Base-by-base conservation (phyloP, 2,888 invertebrate genomes). In the Calliphora vomitoria region DNA sequence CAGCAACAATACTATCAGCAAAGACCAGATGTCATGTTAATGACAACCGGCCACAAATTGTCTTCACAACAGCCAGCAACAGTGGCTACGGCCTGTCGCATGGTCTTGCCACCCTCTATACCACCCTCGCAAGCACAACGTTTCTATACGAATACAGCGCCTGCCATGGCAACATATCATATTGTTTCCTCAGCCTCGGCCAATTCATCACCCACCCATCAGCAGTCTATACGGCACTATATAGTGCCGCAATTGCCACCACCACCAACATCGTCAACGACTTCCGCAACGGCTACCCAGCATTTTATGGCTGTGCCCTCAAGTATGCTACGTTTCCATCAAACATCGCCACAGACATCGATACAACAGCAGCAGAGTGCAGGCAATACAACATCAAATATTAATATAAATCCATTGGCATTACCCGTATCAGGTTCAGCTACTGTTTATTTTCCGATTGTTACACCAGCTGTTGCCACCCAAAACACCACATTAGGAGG, bases 371-470 rank as follows among this genome's bases (percentile, higher is more conserved):
- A 82, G 79, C 75, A 89, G 76, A 78, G 15, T 55, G 66, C 71
- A 41, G 58, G 74, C 69, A 86, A 85, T 79, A 76, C 83, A 75
- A 85, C 82, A 68, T 86, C 88, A 84, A 83, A 72, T 66, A 82
- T 86, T 62, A 87, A 79, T 85, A 87, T 88, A 74, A 86, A 87
- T 82, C 86, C 86, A 85, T 82, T 87, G 81, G 82, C 82, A 62
- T 85, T 90, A 80, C 88, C 90, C 78, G 88, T 87, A 64, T 90
- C 90, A 72, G 90, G 90, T 68, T 89, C 93, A 20, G 92, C 94
- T 25, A 93, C 93, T 86, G 93, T 94, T 90, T 94, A 93, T 90
- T 93, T 93, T 91, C 93, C 93, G 74, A 92, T 93, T 80, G 90
- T 91, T 68, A 86, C 92, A 71, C 83, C 90, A 81, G 82, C 90